Evolutionary conservation across 2,797 vertebrate genomes (phyloP).

Genomic region (Lepilemur ruficaudatus): DNA sequence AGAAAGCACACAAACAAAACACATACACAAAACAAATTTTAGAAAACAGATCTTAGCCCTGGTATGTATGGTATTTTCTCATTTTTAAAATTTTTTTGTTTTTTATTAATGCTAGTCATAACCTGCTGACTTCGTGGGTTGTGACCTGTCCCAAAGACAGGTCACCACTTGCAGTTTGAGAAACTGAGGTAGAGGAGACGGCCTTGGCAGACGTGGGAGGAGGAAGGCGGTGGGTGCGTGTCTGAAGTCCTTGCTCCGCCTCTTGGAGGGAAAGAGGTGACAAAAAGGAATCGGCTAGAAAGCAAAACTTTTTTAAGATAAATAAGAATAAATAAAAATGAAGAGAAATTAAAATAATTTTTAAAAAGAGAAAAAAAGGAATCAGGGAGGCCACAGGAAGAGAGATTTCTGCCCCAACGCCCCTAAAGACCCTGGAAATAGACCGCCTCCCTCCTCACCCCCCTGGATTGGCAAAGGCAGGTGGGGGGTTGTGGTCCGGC

Average conservation of each 20-base stretch:
- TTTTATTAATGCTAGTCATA: neutral
- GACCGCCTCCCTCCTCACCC: neutral
- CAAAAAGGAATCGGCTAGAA: neutral
- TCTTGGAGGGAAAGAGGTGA: neutral
- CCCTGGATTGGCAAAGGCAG: neutral
- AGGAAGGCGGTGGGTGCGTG: neutral
- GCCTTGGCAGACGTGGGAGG: neutral
- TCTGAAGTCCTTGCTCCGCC: neutral
- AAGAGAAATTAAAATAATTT: too few relatives aligned
- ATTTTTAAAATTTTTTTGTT: neutral
- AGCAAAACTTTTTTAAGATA: too few relatives aligned
- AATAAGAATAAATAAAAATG: too few relatives aligned
- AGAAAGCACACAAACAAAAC: neutral
- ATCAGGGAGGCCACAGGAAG: neutral
- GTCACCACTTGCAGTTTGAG: neutral
- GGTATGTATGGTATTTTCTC: neutral
- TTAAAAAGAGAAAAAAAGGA: neutral
- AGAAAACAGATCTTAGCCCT: neutral
- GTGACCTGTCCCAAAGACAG: neutral
- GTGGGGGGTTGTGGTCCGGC: accelerated
- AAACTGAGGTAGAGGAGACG: neutral
- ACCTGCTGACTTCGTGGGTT: neutral
- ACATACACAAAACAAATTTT: neutral
- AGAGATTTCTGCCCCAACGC: neutral
- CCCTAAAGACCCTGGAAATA: too few relatives aligned